Evolutionary conservation across 2,888 invertebrate species (phyloP).

Genomic region (Neelides folsomi): DNA sequence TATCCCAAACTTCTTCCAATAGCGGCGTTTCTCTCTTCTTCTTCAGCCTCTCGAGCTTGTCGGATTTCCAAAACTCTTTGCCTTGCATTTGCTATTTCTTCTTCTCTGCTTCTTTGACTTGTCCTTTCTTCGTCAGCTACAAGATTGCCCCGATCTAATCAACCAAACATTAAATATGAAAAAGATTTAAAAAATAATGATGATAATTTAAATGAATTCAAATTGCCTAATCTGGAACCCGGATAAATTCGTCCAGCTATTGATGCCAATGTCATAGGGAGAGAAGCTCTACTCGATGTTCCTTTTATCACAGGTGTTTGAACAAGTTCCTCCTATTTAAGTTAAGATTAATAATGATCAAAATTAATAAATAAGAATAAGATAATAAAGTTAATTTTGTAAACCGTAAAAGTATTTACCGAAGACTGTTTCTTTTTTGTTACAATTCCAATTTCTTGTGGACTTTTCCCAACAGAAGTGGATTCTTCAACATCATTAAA

Average conservation of each 20-base stretch:
- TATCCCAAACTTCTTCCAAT: conserved; percentile 2
- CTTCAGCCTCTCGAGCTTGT: conserved; percentile 3
- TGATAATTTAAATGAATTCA: background rate
- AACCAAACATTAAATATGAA: background rate
- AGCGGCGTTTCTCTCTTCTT: background rate
- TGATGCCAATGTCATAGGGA: conserved; percentile 29
- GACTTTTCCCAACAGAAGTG: conserved; percentile 3
- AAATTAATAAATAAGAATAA: background rate
- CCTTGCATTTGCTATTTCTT: background rate
- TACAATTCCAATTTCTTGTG: no score
- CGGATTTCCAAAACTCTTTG: background rate
- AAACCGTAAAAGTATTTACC: conserved; percentile 2
- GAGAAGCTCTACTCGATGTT: no score
- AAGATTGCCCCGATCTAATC: conserved; percentile 6
- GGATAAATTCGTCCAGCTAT: conserved; percentile 27
- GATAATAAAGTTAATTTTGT: background rate
- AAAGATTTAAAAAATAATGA: background rate
- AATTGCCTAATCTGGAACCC: conserved; percentile 1
- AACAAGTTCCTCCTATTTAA: no score
- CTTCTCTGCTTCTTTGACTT: no score
- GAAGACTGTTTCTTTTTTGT: conserved; percentile 5
- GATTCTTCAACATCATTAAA: conserved; percentile 12
- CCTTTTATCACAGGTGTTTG: no score
- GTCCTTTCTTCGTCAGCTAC: background rate
- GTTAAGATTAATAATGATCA: background rate